These are phyloP conservation scores for Mirounga angustirostris DNA, from an alignment of 2,113 vertebrate species.

Conservation along the genomic window DNA sequence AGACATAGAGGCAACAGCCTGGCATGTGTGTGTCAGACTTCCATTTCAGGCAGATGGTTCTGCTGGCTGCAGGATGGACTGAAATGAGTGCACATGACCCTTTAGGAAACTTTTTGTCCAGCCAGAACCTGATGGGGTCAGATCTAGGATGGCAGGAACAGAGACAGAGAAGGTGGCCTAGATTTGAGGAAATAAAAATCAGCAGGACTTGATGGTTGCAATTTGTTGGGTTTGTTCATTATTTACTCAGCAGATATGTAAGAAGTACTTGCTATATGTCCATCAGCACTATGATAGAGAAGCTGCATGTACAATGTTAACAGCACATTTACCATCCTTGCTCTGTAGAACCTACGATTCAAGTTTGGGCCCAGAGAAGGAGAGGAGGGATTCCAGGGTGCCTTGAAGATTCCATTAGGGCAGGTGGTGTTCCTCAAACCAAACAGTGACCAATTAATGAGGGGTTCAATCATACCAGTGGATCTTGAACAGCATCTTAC, in stretches of 20 bases:
- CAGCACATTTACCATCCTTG: neutral
- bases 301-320: neutral
- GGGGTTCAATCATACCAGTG: neutral
- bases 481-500: neutral
- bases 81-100: neutral
- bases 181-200: neutral
- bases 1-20: neutral
- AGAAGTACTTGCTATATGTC: neutral
- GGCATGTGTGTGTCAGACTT: neutral
- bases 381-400: neutral
- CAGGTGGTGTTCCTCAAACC: neutral
- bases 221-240: neutral
- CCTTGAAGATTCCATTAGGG: neutral
- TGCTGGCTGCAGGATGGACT: neutral
- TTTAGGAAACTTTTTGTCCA: neutral
- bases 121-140: neutral
- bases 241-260: neutral
- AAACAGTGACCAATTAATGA: neutral
- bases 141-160: neutral
- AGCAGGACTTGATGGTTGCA: neutral
- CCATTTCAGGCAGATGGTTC: neutral
- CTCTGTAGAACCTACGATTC: neutral
- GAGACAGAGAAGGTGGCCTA: neutral
- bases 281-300: neutral
- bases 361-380: neutral